phyloP scores from a whole-genome alignment of 1,140 invertebrate species.

The Bombus cullumanus region DNA sequence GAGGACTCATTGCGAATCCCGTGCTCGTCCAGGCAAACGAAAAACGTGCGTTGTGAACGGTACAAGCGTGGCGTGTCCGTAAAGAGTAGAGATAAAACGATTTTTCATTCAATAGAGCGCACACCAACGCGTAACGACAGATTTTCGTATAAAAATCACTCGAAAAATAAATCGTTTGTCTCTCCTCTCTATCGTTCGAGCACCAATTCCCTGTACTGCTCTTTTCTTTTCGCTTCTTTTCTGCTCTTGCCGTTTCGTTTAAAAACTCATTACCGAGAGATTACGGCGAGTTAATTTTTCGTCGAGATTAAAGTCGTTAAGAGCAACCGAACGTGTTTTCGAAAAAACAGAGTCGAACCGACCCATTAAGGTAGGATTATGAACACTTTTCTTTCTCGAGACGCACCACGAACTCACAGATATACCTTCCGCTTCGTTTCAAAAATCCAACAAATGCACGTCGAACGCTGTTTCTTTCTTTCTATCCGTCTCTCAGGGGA shows the following conservation, averaged over 20 bases:
- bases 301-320: constrained; percentile 8
- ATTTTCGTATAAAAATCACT: not conserved
- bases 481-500: not conserved
- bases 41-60: constrained; percentile 38
- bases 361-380: constrained; percentile 32
- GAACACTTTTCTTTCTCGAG: not conserved
- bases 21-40: constrained; percentile 39
- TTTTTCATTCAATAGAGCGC: not conserved
- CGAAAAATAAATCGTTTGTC: too few relatives aligned
- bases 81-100: not conserved
- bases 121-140: too few relatives aligned
- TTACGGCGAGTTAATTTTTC: constrained; percentile 37
- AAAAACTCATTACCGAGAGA: constrained; percentile 39
- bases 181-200: not conserved
- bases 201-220: not conserved
- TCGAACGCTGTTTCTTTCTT: not conserved
- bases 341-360: not conserved
- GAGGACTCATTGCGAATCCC: constrained; percentile 42
- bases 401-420: constrained; percentile 2
- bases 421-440: not conserved
- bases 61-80: not conserved
- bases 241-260: not conserved
- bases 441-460: constrained; percentile 14
- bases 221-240: not conserved
- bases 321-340: not conserved